Evolutionary conservation across 2,888 invertebrate genomes (phyloP).

Genomic region (Aporophyla nigra): DNA sequence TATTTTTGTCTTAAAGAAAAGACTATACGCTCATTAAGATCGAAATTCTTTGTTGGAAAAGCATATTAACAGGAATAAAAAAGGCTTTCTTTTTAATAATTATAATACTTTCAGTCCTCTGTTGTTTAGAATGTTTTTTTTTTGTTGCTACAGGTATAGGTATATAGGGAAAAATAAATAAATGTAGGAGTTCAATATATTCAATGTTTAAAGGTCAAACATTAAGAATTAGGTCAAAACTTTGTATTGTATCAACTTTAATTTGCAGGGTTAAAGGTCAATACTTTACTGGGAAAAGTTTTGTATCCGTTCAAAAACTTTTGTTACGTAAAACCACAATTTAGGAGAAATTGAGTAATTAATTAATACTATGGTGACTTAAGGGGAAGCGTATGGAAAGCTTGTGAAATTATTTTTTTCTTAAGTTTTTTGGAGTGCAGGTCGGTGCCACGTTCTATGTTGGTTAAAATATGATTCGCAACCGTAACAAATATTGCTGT

Average conservation of each 20-base stretch:
- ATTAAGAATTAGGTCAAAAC: background rate
- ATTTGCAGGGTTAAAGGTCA: slow-evolving; percentile 3
- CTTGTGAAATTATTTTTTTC: no score
- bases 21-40: slow-evolving; percentile 26
- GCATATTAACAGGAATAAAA: background rate
- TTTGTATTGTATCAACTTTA: slow-evolving; percentile 9
- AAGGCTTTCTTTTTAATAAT: background rate
- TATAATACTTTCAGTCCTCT: background rate
- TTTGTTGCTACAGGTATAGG: background rate
- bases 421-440: no score
- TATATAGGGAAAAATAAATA: background rate
- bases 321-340: background rate
- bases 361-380: no score
- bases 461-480: no score
- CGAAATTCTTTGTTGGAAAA: slow-evolving; percentile 25
- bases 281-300: slow-evolving; percentile 11
- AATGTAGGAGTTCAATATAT: background rate
- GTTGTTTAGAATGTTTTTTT: background rate
- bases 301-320: background rate
- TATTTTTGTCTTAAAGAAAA: slow-evolving; percentile 23
- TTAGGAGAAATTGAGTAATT: background rate
- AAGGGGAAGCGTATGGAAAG: no score
- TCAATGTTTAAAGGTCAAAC: background rate
- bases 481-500: no score
- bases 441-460: no score